Base-by-base conservation (phyloP, 2,888 invertebrate species). In the Hanleya hanleyi region DNA sequence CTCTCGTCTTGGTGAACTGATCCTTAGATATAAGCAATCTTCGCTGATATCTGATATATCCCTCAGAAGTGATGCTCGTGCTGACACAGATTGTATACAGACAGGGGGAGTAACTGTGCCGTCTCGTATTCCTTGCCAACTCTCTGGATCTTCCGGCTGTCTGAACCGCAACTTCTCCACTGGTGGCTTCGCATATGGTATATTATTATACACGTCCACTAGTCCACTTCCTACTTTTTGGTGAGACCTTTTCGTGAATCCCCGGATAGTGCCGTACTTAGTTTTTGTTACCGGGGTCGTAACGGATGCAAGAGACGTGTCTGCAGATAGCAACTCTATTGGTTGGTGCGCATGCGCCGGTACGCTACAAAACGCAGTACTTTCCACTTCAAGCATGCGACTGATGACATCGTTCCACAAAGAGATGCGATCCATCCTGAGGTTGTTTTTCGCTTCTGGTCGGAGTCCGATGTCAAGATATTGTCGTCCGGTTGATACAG, bases 111-210 rank as follows among this genome's bases (percentile, higher is more conserved):
- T 76, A 7, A 73, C 61, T 0, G 73, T 70, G 26, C 81, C 78
- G 37, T 78, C 73, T 67, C 79, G 77, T 36, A 70, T 64, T 26
- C 41, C 50, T 1, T 33, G 12, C 37, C 77, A 61, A 26, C 49
- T 61, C 7, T 67, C 57, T 33, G 69, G 50, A 29, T 75, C 68
- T 9, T 77, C 76, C 1, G 81, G 77, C 67, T 79, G 75, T 41
- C 70, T 15, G 61, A 83, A 84, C 64, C 82, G 51, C 35, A 71
- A 68, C 15, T 57, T 61, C 5, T 83, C 83, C 3, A 75, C 70
- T 15, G 84, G 83, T 9, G 84, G 75, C n/a, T 78, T 70, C 7
- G 83, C 83, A 64, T 78, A 84, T 0, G 81, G 82, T 67, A 84
- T 81, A 36, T 82, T 82, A 2, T 75, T 70, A 22, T 33, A 62